Percentiles rank a stretch among this genome's conserved stretches.
Conservation (phyloP, 37 sponge, comb jelly and placozoan genomes). For the Mnemiopsis leidyi region DNA sequence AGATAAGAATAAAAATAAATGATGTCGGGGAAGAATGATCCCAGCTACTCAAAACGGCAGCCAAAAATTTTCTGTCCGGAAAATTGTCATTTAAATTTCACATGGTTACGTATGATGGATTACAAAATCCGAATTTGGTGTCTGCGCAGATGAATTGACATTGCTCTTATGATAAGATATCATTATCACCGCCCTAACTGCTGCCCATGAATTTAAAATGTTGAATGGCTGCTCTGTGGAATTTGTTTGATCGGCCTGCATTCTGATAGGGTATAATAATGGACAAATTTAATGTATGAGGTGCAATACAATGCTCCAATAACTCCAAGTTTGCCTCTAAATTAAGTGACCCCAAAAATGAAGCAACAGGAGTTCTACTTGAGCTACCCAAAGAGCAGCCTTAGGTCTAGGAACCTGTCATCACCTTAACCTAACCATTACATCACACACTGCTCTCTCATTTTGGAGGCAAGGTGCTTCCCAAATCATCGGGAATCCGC, state of each 20-base stretch:
- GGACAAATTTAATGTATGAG: background rate
- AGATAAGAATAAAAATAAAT: background rate
- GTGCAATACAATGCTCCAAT: background rate
- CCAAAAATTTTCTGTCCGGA: background rate
- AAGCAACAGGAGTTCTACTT: no score
- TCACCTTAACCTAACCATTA: background rate
- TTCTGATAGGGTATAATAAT: background rate
- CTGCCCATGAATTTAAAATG: background rate
- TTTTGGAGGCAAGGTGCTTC: no score
- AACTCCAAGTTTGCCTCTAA: background rate
- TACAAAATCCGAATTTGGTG: background rate
- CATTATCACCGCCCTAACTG: background rate
- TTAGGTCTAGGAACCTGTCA: background rate
- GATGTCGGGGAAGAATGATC: background rate
- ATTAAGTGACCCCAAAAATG: no score
- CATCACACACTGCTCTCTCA: no score
- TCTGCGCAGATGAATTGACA: background rate
- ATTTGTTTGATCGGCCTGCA: background rate
- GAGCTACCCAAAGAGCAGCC: no score
- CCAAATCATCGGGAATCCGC: background rate
- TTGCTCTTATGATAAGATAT: background rate
- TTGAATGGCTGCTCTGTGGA: background rate
- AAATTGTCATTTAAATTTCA: background rate
- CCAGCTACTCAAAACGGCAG: background rate
- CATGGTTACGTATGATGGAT: background rate